Base-by-base conservation (phyloP, 2,888 invertebrate genomes). In the Nesidiocoris tenuis region DNA sequence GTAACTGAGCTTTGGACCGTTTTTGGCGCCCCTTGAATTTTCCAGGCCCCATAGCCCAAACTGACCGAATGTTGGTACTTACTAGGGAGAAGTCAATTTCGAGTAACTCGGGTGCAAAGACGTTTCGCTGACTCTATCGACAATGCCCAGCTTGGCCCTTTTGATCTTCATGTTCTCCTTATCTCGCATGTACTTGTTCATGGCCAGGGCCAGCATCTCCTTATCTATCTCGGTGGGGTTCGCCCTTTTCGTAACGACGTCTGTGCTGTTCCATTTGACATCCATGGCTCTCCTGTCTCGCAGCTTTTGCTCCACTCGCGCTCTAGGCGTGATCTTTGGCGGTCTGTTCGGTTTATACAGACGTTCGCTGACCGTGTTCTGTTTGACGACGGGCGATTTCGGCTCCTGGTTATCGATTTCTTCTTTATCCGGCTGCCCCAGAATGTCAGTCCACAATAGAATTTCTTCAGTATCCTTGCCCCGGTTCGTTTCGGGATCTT, bases 1-100 rank as follows among this genome's bases (percentile, higher is more conserved):
- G n/a, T n/a, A n/a, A n/a, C n/a, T n/a, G n/a, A n/a, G n/a, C n/a
- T n/a, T n/a, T n/a, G n/a, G n/a, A n/a, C n/a, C n/a, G n/a, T n/a
- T n/a, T n/a, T n/a, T n/a, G n/a, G n/a, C n/a, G n/a, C n/a, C n/a
- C n/a, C n/a, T n/a, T n/a, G n/a, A n/a, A n/a, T n/a, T n/a, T n/a
- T n/a, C n/a, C n/a, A n/a, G n/a, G n/a, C n/a, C n/a, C n/a, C n/a
- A n/a, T n/a, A n/a, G n/a, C n/a, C n/a, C n/a, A n/a, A n/a, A n/a
- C n/a, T n/a, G n/a, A n/a, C n/a, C n/a, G n/a, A n/a, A n/a, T n/a
- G n/a, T n/a, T n/a, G n/a, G n/a, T 2, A 22, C 71, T 61, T 71
- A 71, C 71, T 72, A 72, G 1, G 72, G 72, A 1, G 72, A 61
- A 19, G 61, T 72, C 18, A 72, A 18, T 56, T 72, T 72, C 19